Conservation (phyloP, 1,140 invertebrate genomes). For the Augochlora pura region DNA sequence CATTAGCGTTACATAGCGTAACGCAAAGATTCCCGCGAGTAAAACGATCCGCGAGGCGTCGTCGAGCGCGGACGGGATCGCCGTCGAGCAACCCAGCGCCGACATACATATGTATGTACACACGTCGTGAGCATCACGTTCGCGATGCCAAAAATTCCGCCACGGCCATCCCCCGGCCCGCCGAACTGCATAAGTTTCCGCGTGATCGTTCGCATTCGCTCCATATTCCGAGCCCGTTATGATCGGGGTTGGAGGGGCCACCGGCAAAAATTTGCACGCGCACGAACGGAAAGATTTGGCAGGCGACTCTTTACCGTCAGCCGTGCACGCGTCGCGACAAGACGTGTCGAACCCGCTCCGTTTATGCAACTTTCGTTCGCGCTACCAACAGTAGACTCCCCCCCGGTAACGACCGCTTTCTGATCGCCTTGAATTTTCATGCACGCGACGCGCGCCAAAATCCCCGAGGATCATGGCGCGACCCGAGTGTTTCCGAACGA, state of each 20-base stretch:
- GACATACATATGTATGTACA: background rate
- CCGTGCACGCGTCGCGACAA: background rate
- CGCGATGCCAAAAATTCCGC: constrained; percentile 45
- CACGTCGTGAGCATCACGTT: constrained; percentile 6
- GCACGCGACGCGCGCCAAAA: background rate
- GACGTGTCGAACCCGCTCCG: background rate
- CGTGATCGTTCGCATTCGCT: constrained; percentile 44
- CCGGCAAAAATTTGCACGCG: constrained; percentile 49
- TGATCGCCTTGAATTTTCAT: background rate
- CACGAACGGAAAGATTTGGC: constrained; percentile 49
- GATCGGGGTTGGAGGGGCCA: constrained; percentile 21
- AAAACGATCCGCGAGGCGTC: background rate
- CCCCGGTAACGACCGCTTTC: background rate
- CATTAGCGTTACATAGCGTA: no score
- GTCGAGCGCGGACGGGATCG: background rate
- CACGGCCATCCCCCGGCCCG: constrained; percentile 5
- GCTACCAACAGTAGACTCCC: background rate
- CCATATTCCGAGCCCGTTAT: constrained; percentile 50
- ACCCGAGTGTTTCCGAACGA: background rate
- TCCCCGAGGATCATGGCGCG: background rate
- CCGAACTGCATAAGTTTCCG: constrained; percentile 41
- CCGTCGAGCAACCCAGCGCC: background rate
- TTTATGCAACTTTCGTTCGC: constrained; percentile 2
- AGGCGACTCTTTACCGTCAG: constrained; percentile 15
- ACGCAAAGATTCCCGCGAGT: background rate